A percentile compares a stretch with the other conserved stretches of the same genome.
Conservation (phyloP, 2,797 vertebrate species). For the Kryptolebias ocellatus region DNA sequence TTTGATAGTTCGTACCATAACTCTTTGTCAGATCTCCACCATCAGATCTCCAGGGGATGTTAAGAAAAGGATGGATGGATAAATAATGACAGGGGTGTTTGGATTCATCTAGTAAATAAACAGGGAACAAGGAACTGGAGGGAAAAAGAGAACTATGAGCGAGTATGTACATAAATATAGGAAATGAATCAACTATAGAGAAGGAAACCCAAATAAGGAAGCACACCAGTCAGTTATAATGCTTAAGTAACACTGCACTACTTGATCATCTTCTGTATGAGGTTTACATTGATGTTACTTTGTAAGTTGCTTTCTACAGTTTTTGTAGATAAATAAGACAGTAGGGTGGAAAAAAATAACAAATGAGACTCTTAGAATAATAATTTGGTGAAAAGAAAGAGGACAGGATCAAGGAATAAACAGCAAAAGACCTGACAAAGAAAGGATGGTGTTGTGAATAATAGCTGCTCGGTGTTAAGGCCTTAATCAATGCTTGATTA, state of each 20-base stretch:
- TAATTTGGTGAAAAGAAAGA: conserved; percentile 9
- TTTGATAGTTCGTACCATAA: conserved; percentile 1
- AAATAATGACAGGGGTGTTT: conserved; percentile 23
- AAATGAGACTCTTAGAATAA: conserved; percentile 3
- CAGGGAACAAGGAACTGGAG: conserved; percentile 4
- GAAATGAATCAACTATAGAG: conserved; percentile 2
- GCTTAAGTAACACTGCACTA: too few relatives aligned
- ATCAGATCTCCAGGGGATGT: conserved; percentile 9
- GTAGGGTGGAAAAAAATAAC: neutral
- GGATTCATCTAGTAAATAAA: conserved; percentile 34
- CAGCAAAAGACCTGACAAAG: conserved; percentile 36
- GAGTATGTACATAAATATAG: conserved; percentile 5
- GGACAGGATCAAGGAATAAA: conserved; percentile 26
- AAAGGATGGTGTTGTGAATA: conserved; percentile 68
- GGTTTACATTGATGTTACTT: too few relatives aligned
- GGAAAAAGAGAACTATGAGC: conserved; percentile 9
- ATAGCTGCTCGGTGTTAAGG: conserved; percentile 72
- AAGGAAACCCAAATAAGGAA: neutral
- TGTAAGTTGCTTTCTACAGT: too few relatives aligned
- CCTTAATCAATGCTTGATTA: conserved; percentile 85
- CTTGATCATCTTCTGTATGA: too few relatives aligned
- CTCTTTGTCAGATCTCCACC: conserved; percentile 6
- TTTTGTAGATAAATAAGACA: neutral
- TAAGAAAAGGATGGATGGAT: conserved; percentile 30
- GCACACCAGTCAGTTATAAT: too few relatives aligned